phyloP scores from a whole-genome alignment of 2,888 invertebrate genomes.

The Caenorhabditis sulstoni region DNA sequence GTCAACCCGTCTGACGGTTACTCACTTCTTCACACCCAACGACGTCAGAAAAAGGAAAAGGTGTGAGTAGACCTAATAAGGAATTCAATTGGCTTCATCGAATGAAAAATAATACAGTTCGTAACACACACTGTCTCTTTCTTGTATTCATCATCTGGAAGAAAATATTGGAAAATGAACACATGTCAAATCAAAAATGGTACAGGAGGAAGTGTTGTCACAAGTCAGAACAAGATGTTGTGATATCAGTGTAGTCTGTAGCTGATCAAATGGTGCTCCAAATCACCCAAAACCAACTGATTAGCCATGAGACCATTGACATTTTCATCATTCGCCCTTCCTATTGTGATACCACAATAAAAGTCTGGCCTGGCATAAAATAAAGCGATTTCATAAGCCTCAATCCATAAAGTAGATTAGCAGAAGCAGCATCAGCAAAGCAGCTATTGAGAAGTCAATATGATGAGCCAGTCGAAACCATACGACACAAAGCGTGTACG shows the following conservation, averaged over 20 bases:
- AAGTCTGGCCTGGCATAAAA: too few relatives aligned
- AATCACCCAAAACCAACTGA: conserved; percentile 19
- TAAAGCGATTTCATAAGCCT: too few relatives aligned
- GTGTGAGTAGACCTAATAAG: conserved; percentile 20
- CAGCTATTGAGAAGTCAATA: not conserved
- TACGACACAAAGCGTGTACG: conserved; percentile 15
- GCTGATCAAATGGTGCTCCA: conserved; percentile 17
- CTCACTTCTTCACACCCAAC: too few relatives aligned
- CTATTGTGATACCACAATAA: too few relatives aligned
- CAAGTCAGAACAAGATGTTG: conserved; percentile 21
- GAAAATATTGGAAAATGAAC: too few relatives aligned
- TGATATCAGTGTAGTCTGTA: conserved; percentile 24
- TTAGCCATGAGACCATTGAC: not conserved
- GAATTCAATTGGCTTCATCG: conserved; percentile 16
- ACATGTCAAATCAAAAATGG: too few relatives aligned
- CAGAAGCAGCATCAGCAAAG: not conserved
- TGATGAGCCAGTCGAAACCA: conserved; percentile 14
- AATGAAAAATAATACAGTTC: conserved; percentile 11
- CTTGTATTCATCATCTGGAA: too few relatives aligned
- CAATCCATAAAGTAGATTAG: conserved; percentile 25
- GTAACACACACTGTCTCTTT: too few relatives aligned
- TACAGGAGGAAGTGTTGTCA: not conserved
- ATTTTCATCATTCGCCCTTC: too few relatives aligned
- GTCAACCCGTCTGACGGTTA: too few relatives aligned
- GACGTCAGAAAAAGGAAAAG: not conserved